These are phyloP conservation scores for Anadara kagoshimensis DNA, from an alignment of 1,140 invertebrate species.

Conservation along the genomic window DNA sequence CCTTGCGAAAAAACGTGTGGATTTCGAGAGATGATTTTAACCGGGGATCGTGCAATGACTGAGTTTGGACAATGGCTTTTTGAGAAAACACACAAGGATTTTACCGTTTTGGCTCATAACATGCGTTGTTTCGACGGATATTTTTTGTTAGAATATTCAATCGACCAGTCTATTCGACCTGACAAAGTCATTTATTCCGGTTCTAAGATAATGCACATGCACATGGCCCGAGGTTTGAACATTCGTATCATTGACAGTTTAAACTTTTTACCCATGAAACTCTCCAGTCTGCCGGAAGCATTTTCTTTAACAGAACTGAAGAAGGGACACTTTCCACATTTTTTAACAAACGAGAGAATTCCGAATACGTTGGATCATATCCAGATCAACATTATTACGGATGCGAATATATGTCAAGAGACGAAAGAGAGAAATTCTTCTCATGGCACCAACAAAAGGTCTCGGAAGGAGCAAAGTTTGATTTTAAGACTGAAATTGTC, in stretches of 20 bases:
- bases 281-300: slow-evolving; percentile 30
- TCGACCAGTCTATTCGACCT: slow-evolving; percentile 24
- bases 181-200: slow-evolving; percentile 28
- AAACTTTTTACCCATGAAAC: slow-evolving; percentile 26
- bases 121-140: slow-evolving; percentile 34
- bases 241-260: slow-evolving; percentile 23
- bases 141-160: slow-evolving; percentile 24
- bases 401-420: slow-evolving; percentile 20
- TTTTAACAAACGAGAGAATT: slow-evolving; percentile 32
- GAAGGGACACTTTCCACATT: slow-evolving; percentile 44
- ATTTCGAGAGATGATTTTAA: slow-evolving; percentile 25
- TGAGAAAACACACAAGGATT: slow-evolving; percentile 21
- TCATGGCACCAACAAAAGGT: slow-evolving; percentile 33
- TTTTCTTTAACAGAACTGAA: slow-evolving; percentile 30
- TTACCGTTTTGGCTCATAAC: slow-evolving; percentile 28
- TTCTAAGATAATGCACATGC: slow-evolving; percentile 20
- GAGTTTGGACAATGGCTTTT: slow-evolving; percentile 31
- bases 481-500: slow-evolving; percentile 30
- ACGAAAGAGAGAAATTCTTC: slow-evolving; percentile 26
- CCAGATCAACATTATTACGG: slow-evolving; percentile 25
- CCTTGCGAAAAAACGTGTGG: slow-evolving; percentile 21
- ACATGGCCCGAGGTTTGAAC: neutral
- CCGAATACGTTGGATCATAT: slow-evolving; percentile 24
- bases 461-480: slow-evolving; percentile 17
- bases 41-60: slow-evolving; percentile 1